phyloP scores from a whole-genome alignment of 2,888 invertebrate species.

The Brachylomia viminalis region DNA sequence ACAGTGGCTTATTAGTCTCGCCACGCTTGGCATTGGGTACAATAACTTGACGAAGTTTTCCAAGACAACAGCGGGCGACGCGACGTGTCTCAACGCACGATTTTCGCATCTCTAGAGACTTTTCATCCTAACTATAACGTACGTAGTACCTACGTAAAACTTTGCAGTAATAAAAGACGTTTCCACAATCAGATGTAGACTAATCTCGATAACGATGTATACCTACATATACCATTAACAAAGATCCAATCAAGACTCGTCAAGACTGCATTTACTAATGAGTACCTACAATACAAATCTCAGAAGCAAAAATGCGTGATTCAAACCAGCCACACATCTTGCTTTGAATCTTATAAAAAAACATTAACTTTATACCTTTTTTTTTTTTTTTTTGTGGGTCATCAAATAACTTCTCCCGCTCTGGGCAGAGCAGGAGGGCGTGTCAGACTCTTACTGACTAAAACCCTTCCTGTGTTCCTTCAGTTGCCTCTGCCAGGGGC shows the following conservation, averaged over 20 bases:
- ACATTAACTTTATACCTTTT: too few species aligned
- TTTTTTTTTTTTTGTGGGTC: too few species aligned
- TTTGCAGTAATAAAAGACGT: neutral
- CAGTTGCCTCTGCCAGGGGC: too few species aligned
- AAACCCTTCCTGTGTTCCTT: too few species aligned
- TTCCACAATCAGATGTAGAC: conserved; percentile 11
- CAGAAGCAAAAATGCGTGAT: neutral
- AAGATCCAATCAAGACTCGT: neutral
- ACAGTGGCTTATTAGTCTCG: conserved; percentile 44
- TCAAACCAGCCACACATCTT: neutral
- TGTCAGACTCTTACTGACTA: too few species aligned
- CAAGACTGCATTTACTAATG: neutral
- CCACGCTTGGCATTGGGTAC: conserved; percentile 41
- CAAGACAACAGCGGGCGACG: neutral
- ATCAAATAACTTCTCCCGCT: too few species aligned
- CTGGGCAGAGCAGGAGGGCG: too few species aligned
- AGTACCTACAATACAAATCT: neutral
- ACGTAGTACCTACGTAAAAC: neutral
- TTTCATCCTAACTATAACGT: neutral
- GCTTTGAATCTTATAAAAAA: neutral
- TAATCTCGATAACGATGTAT: conserved; percentile 10
- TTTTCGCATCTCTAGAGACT: conserved; percentile 2
- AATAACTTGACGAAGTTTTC: conserved; percentile 36
- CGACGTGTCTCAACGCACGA: neutral
- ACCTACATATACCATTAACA: neutral